These are phyloP conservation scores for Pachyramphus minor DNA, from an alignment of 2,113 vertebrate species.

Conservation along the genomic window DNA sequence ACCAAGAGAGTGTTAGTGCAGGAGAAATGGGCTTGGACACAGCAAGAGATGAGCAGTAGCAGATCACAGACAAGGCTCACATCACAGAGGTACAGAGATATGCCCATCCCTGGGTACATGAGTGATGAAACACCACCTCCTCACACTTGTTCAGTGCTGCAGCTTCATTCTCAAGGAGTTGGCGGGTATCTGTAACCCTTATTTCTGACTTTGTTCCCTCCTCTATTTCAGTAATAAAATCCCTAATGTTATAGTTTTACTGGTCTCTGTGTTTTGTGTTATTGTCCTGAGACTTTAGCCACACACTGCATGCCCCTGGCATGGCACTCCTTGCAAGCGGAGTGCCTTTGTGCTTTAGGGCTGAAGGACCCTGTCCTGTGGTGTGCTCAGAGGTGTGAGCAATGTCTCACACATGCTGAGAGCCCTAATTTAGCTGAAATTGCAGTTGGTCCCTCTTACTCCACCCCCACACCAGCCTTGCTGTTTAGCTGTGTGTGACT, in stretches of 20 bases:
- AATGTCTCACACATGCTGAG: not conserved
- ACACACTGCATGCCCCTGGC: not conserved
- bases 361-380: not conserved
- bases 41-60: not conserved
- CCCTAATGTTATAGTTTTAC: not conserved
- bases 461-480: not conserved
- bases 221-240: constrained; percentile 13
- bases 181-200: not conserved
- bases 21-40: not conserved
- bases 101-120: not conserved
- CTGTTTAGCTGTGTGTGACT: not conserved
- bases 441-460: not conserved
- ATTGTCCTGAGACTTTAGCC: not conserved
- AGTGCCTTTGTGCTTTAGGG: not conserved
- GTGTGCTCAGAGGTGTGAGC: not conserved
- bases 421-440: not conserved
- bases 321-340: not conserved
- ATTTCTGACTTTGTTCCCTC: not conserved
- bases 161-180: not conserved
- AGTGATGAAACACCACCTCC: not conserved
- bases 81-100: not conserved
- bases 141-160: not conserved
- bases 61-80: not conserved
- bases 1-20: not conserved
- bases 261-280: not conserved